These are phyloP conservation scores for Heterotis niloticus DNA, from an alignment of 2,113 vertebrate species.

Conservation along the genomic window DNA sequence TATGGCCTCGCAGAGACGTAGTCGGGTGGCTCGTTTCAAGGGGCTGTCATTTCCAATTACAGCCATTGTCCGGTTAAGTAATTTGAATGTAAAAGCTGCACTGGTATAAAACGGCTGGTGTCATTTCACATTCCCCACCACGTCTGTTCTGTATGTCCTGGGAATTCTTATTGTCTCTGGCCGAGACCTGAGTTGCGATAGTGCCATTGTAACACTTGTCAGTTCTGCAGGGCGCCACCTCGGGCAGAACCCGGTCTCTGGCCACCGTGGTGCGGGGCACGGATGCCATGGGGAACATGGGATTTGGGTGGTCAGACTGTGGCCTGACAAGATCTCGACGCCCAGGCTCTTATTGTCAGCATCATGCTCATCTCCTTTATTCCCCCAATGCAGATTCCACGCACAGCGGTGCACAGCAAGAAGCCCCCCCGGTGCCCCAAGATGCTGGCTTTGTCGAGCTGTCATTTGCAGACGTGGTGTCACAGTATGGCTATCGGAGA, in stretches of 20 bases:
- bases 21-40: not conserved
- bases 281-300: conserved; percentile 36
- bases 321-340: conserved; percentile 55
- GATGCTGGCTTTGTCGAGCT: conserved; percentile 65
- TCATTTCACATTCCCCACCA: conserved; percentile 58
- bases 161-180: conserved; percentile 53
- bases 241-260: conserved; percentile 45
- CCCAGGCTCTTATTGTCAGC: conserved; percentile 61
- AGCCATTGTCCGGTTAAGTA: conserved; percentile 22
- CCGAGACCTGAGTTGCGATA: conserved; percentile 53
- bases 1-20: conserved; percentile 14
- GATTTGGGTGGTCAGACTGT: conserved; percentile 67
- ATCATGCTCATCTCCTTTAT: conserved; percentile 61
- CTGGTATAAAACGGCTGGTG: conserved; percentile 56
- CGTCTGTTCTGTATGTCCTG: conserved; percentile 46
- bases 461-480: conserved; percentile 60
- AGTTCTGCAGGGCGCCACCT: conserved; percentile 51
- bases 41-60: conserved; percentile 28
- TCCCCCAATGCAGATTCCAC: conserved; percentile 64
- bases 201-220: conserved; percentile 60
- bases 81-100: conserved; percentile 59
- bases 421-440: conserved; percentile 47
- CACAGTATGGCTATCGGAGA: conserved; percentile 62
- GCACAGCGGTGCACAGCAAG: conserved; percentile 63
- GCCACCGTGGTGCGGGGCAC: conserved; percentile 19